These are phyloP conservation scores for Chaetura pelagica DNA, from an alignment of 2,113 vertebrate genomes.

Conservation along the genomic window DNA sequence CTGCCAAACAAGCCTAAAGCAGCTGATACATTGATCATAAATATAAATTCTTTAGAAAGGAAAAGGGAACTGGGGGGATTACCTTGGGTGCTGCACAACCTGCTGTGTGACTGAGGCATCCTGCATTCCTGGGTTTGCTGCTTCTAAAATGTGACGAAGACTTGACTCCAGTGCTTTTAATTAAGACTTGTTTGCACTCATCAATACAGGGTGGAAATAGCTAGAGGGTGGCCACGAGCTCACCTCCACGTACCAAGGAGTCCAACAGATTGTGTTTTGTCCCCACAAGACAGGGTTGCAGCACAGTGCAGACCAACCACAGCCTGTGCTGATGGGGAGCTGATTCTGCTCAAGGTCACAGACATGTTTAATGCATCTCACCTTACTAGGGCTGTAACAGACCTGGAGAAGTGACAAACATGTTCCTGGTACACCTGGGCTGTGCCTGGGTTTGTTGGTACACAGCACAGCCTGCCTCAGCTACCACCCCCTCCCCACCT, in stretches of 20 bases:
- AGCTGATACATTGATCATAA: neutral
- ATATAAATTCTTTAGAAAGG: neutral
- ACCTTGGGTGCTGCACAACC: neutral
- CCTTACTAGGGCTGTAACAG: rapidly evolving
- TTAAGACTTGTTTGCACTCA: neutral
- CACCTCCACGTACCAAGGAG: neutral
- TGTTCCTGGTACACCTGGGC: neutral
- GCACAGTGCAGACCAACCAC: neutral
- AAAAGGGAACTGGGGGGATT: neutral
- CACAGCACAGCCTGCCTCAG: too few species aligned
- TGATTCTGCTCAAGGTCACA: neutral
- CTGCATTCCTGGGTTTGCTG: neutral
- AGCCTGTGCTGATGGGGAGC: neutral
- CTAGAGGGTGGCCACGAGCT: neutral
- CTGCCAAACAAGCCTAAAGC: neutral
- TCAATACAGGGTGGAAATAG: neutral
- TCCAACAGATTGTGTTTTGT: neutral
- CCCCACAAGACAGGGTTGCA: neutral
- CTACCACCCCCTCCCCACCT: neutral
- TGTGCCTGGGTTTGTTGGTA: neutral
- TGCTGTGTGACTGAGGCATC: neutral
- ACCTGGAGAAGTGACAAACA: neutral
- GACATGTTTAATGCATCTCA: rapidly evolving
- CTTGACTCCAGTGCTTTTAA: neutral
- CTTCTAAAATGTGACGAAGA: neutral